These are phyloP conservation scores for Pterobdella sp. DNA, from an alignment of 2,888 invertebrate genomes.

Conservation along the genomic window DNA sequence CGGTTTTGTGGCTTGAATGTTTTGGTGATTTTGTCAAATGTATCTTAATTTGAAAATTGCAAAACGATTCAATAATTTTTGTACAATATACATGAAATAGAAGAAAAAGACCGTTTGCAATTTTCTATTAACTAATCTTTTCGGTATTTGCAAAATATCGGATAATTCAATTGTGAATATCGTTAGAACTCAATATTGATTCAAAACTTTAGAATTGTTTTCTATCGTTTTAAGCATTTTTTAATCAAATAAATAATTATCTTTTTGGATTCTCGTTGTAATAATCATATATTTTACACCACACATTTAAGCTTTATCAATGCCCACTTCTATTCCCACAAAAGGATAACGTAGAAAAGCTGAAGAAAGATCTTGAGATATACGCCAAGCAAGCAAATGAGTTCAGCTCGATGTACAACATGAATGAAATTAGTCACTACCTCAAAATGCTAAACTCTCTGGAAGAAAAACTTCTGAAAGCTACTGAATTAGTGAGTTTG, in stretches of 20 bases:
- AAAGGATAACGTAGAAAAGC: constrained; percentile 21
- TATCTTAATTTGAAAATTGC: not conserved
- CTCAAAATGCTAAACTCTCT: constrained; percentile 21
- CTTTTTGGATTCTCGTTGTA: no score
- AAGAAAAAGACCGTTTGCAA: no score
- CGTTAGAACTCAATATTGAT: no score
- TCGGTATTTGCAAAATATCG: no score
- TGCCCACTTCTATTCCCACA: not conserved
- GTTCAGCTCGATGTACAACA: constrained; percentile 19
- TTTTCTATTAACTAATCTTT: no score
- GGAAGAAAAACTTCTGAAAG: constrained; percentile 22
- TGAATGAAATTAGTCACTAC: constrained; percentile 18
- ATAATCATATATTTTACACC: no score
- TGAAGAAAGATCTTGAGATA: constrained; percentile 20
- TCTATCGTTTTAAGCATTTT: no score
- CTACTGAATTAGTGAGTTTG: constrained; percentile 9
- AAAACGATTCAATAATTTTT: not conserved
- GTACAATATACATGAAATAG: no score
- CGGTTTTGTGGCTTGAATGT: not conserved
- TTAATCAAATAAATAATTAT: no score
- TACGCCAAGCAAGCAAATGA: constrained; percentile 14
- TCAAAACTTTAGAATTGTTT: no score
- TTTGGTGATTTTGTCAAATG: not conserved
- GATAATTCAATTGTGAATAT: no score
- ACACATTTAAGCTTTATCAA: no score